phyloP scores from a whole-genome alignment of 2,113 vertebrate genomes.

The Phylloscopus trochilus region DNA sequence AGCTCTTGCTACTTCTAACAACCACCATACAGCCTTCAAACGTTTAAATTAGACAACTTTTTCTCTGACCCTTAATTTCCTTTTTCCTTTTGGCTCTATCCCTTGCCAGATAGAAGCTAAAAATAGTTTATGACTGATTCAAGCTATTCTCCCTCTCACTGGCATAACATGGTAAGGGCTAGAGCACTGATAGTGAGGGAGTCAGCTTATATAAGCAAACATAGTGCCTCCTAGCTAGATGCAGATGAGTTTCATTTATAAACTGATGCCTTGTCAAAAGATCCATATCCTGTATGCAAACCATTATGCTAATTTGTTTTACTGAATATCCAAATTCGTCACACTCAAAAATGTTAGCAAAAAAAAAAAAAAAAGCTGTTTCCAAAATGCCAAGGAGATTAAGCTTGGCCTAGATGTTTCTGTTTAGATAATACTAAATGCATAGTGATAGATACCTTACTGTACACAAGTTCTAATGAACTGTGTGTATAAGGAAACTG shows the following conservation, averaged over 20 bases:
- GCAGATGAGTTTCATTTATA: conserved; percentile 8
- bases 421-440: not conserved
- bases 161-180: not conserved
- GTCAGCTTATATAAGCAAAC: not conserved
- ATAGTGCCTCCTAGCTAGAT: not conserved
- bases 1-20: not conserved
- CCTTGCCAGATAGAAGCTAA: not conserved
- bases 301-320: not conserved
- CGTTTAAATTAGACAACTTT: not conserved
- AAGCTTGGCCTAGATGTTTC: not conserved
- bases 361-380: not conserved
- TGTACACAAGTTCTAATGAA: not conserved
- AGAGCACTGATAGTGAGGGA: not conserved
- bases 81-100: not conserved
- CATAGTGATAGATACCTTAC: not conserved
- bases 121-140: not conserved
- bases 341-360: not conserved
- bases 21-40: not conserved
- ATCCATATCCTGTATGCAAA: not conserved
- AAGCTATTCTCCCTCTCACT: not conserved
- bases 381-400: not conserved
- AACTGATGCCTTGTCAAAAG: not conserved
- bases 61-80: not conserved
- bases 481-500: not conserved
- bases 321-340: not conserved